phyloP scores from a whole-genome alignment of 92 coral and sea anemone species.

The Epizoanthus ramosus region DNA sequence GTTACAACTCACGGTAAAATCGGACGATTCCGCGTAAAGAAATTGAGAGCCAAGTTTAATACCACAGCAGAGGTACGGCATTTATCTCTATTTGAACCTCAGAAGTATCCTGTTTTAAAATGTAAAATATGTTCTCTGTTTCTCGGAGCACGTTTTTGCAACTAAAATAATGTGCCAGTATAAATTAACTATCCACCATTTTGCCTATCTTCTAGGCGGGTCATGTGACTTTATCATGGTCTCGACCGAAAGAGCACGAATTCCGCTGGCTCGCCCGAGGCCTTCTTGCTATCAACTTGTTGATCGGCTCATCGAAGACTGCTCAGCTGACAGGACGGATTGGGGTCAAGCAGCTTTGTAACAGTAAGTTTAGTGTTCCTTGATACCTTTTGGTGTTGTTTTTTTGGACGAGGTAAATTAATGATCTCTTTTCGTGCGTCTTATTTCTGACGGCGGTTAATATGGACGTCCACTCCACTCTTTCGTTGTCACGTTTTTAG shows the following conservation, averaged over 20 bases:
- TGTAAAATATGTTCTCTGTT: no score
- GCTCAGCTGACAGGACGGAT: constrained; percentile 72
- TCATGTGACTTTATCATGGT: constrained; percentile 57
- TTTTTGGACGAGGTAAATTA: no score
- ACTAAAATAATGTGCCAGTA: no score
- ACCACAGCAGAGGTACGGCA: constrained; percentile 34
- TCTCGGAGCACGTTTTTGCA: no score
- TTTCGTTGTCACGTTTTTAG: no score
- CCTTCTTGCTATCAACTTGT: constrained; percentile 55
- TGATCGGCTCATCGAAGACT: constrained; percentile 57
- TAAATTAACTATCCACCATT: not conserved
- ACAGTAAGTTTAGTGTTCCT: constrained; percentile 60
- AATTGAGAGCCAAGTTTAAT: constrained; percentile 30
- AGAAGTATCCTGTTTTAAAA: no score
- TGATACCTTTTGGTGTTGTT: no score
- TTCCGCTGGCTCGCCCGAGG: constrained; percentile 84
- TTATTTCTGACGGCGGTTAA: no score
- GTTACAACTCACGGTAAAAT: constrained; percentile 10
- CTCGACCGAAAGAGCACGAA: constrained; percentile 66
- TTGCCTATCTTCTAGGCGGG: constrained; percentile 45
- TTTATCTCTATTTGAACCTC: no score
- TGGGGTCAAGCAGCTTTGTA: constrained; percentile 69
- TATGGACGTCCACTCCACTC: no score
- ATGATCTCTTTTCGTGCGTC: no score
- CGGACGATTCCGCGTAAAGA: constrained; percentile 26